Base-by-base conservation (phyloP, 2,888 invertebrate genomes). In the Adelphocoris suturalis region DNA sequence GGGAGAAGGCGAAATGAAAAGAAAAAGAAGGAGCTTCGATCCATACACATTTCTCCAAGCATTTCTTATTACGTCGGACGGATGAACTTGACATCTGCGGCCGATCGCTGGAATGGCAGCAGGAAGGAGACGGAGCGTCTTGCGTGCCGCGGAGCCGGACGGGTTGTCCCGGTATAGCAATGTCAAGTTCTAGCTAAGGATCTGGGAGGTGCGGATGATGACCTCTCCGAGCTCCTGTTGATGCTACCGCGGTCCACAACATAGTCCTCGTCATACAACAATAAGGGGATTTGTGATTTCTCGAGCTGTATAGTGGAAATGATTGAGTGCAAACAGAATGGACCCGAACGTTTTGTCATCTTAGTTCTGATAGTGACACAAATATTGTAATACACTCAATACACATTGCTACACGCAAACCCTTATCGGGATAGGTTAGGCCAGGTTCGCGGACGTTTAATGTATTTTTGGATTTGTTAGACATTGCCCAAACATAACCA, bases 171-270 rank as follows among this genome's bases (percentile, higher is more conserved):
- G 23, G 52, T 82, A 82, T 82, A 82, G 82, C 82, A 82, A 82
- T 82, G 82, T 82, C 82, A 82, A 52, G 82, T 52, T 82, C 82
- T 13, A 82, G 23, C 16, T 16, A 82, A 16, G 82, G 82, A 82
- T 19, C 52, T 82, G 52, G 52, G 52, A 82, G 23, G 23, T 13
- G 82, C 82, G 82, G 82, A 52, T 82, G 82, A 82, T 82, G 52
- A 82, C 82, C 82, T 82, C 82, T 19, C 13, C 2, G 37, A 37
- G 37, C 37, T 37, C 37, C 37, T 37, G 37, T 37, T n/a, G 57
- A 52, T 52, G 52, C 52, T 52, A 52, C 52, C 12, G 52, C 52
- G 52, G n/a, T 57, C 5, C 57, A 57, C 57, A 57, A 57, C 57
- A 57, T 16, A 16, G 57, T 57, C n/a, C 37, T 4, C 37, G 37